Conservation (phyloP, 2,113 vertebrate genomes). For the Dicentrarchus labrax region DNA sequence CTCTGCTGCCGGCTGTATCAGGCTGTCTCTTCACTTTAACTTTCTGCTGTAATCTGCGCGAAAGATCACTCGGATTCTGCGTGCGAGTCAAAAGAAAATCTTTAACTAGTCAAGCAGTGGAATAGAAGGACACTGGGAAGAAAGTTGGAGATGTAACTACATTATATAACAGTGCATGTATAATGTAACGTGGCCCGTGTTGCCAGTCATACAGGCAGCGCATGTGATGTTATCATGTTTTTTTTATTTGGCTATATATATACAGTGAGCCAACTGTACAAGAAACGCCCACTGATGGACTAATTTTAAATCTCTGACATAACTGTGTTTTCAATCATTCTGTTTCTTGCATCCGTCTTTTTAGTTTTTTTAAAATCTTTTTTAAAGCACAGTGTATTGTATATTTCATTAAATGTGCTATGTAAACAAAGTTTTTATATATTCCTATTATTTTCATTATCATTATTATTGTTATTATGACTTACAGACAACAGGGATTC, state of each 20-base stretch:
- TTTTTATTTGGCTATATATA: constrained; percentile 29
- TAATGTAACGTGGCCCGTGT: constrained; percentile 31
- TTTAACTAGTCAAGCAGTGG: constrained; percentile 9
- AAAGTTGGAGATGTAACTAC: constrained; percentile 6
- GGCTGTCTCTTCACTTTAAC: constrained; percentile 26
- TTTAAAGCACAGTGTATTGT: background rate
- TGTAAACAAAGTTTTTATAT: background rate
- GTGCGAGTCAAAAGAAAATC: constrained; percentile 19
- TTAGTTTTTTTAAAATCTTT: background rate
- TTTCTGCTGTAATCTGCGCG: constrained; percentile 22
- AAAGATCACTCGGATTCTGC: constrained; percentile 25
- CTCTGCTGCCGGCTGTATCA: constrained; percentile 23
- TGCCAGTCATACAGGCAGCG: background rate
- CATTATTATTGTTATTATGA: background rate
- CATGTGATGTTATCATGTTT: constrained; percentile 25
- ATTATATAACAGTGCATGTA: constrained; percentile 24
- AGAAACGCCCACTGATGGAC: background rate
- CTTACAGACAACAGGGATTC: background rate
- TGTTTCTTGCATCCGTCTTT: background rate
- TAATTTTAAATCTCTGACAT: background rate
- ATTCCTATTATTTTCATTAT: background rate
- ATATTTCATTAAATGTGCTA: background rate
- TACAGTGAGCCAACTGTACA: background rate
- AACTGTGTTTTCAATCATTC: background rate
- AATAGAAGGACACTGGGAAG: background rate